Conservation (phyloP, 2,888 invertebrate species). For the Aporophyla lueneburgensis region DNA sequence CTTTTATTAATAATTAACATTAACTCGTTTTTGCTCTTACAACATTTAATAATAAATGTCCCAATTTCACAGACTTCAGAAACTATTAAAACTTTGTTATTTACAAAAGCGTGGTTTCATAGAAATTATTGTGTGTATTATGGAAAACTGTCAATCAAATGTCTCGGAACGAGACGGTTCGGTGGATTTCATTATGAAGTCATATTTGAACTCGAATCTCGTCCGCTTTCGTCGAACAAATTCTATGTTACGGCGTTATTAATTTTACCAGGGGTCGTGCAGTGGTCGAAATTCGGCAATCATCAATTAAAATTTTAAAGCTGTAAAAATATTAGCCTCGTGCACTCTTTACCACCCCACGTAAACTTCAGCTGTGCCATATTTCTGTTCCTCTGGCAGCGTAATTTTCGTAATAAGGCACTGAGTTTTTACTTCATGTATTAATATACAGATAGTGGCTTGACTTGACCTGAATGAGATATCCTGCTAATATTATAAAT, state of each 20-base stretch:
- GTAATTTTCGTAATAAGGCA: too few relatives aligned
- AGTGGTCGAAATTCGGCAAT: too few relatives aligned
- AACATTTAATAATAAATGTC: conserved; percentile 39
- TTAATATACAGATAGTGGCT: not conserved
- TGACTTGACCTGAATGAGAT: conserved; percentile 6
- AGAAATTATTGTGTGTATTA: conserved; percentile 39
- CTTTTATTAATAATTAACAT: conserved; percentile 48
- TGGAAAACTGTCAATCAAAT: conserved; percentile 47
- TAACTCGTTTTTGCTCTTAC: conserved; percentile 34
- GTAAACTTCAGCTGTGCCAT: too few relatives aligned
- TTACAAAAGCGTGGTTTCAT: conserved; percentile 41
- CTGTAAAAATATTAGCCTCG: too few relatives aligned
- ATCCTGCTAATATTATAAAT: too few relatives aligned
- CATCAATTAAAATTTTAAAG: too few relatives aligned
- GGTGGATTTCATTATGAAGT: conserved; percentile 43
- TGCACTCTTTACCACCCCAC: too few relatives aligned
- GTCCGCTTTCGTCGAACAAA: conserved; percentile 27
- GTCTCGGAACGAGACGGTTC: conserved; percentile 32
- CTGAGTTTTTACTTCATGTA: too few relatives aligned
- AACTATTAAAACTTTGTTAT: conserved; percentile 52
- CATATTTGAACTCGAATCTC: conserved; percentile 38
- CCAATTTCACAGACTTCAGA: conserved; percentile 37
- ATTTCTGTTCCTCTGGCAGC: too few relatives aligned
- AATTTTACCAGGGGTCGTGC: not conserved
- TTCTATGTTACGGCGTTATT: conserved; percentile 33